These are phyloP conservation scores for Gortyna flavago DNA, from an alignment of 2,888 invertebrate genomes.

Conservation along the genomic window DNA sequence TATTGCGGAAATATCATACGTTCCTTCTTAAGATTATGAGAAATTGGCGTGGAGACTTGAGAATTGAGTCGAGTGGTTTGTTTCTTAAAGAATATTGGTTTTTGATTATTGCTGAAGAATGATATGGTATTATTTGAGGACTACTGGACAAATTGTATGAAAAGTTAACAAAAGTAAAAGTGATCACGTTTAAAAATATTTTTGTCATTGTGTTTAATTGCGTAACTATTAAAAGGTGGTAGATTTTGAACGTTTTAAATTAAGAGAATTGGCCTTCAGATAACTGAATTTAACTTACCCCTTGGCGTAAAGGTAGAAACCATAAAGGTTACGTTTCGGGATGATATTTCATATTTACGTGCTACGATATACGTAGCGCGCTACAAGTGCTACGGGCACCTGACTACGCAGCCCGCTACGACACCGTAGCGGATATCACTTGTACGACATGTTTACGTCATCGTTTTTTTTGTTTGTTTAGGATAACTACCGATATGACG, in stretches of 20 bases:
- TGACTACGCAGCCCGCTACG: slow-evolving; percentile 52
- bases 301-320: slow-evolving; percentile 27
- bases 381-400: slow-evolving; percentile 46
- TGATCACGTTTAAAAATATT: not conserved
- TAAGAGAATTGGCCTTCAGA: no score
- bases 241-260: no score
- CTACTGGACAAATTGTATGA: not conserved
- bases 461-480: not conserved
- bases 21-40: slow-evolving; percentile 75
- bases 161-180: not conserved
- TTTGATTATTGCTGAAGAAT: not conserved
- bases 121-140: not conserved
- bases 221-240: not conserved
- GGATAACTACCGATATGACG: not conserved
- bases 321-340: slow-evolving; percentile 33
- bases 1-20: slow-evolving; percentile 81
- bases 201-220: not conserved
- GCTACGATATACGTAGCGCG: slow-evolving; percentile 42
- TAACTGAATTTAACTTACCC: slow-evolving; percentile 4
- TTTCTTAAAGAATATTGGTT: slow-evolving; percentile 1
- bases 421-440: slow-evolving; percentile 26
- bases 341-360: slow-evolving; percentile 54
- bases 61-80: slow-evolving; percentile 59
- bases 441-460: not conserved
- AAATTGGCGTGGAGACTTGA: slow-evolving; percentile 76